Percentiles rank a stretch among this genome's conserved stretches.
Evolutionary conservation across 2,797 vertebrate genomes (phyloP).

Genomic region (Pangasius mekongensis): DNA sequence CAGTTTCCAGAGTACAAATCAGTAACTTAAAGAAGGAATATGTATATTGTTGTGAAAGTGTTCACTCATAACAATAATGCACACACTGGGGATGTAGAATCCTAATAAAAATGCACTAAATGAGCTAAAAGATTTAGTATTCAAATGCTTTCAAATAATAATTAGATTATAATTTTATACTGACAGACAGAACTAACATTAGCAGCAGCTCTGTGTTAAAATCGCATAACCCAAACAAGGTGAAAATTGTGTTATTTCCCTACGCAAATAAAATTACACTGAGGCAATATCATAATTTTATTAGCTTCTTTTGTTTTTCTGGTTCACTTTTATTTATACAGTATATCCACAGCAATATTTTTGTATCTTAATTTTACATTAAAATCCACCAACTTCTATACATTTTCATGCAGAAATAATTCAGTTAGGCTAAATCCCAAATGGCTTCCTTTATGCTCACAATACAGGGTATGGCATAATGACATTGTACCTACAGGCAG

Average conservation of each 20-base stretch:
- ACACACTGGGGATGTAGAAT: background rate
- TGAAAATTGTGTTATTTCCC: slow-evolving; percentile 21
- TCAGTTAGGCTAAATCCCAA: background rate
- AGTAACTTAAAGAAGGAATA: background rate
- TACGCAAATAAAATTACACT: slow-evolving; percentile 3
- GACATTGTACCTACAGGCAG: background rate
- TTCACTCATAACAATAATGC: background rate
- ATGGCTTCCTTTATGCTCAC: background rate
- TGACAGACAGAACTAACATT: background rate
- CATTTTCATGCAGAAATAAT: slow-evolving; percentile 17
- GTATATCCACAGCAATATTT: slow-evolving; percentile 11
- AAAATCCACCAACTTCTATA: background rate
- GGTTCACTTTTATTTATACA: background rate
- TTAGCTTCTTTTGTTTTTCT: background rate
- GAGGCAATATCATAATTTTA: background rate
- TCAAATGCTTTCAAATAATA: slow-evolving; percentile 13
- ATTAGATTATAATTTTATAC: slow-evolving; percentile 5
- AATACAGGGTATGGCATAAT: background rate
- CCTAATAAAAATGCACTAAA: slow-evolving; percentile 6
- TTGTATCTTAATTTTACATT: background rate
- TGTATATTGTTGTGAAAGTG: background rate
- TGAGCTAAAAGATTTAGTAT: slow-evolving; percentile 2
- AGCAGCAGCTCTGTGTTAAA: background rate
- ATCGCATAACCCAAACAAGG: background rate
- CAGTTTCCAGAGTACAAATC: slow-evolving; percentile 1